A percentile compares a stretch with the other conserved stretches of the same genome.
Conservation (phyloP, 23 tunicate species). For the Trididemnum nubilum region DNA sequence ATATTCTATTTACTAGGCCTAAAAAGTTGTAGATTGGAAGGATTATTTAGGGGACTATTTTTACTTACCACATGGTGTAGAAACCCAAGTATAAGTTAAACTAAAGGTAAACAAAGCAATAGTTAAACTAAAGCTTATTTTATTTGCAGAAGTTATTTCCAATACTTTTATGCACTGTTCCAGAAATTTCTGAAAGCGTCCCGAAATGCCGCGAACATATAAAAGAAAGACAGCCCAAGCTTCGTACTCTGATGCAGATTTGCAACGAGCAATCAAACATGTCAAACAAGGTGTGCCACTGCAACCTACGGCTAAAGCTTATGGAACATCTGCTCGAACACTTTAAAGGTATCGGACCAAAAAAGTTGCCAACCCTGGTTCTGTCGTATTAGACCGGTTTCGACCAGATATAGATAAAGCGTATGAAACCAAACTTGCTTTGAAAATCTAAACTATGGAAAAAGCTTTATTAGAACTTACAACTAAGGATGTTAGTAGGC, state of each 20-base stretch:
- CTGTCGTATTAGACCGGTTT: slow-evolving; percentile 1
- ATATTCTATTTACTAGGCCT: too few relatives aligned
- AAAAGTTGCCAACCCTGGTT: slow-evolving; percentile 22
- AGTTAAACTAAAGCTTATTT: too few relatives aligned
- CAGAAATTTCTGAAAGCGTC: too few relatives aligned
- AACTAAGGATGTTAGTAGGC: slow-evolving; percentile 10
- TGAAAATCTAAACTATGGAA: slow-evolving; percentile 3
- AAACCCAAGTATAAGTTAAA: too few relatives aligned
- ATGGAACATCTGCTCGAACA: slow-evolving; percentile 2
- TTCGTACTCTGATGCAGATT: slow-evolving; percentile 16
- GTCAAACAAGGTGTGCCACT: neutral
- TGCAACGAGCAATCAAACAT: neutral
- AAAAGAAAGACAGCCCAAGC: slow-evolving; percentile 19
- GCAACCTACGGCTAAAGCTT: neutral
- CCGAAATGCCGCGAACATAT: neutral
- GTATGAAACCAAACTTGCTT: neutral
- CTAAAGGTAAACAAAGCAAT: too few relatives aligned
- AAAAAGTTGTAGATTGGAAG: too few relatives aligned
- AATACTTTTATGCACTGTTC: too few relatives aligned
- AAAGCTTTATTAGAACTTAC: slow-evolving; percentile 12
- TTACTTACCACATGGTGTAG: too few relatives aligned
- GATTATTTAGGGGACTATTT: too few relatives aligned
- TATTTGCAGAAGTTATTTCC: too few relatives aligned
- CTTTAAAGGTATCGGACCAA: neutral
- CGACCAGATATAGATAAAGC: neutral